These are phyloP conservation scores for Habropoda laboriosa DNA, from an alignment of 1,140 invertebrate genomes.

Conservation along the genomic window DNA sequence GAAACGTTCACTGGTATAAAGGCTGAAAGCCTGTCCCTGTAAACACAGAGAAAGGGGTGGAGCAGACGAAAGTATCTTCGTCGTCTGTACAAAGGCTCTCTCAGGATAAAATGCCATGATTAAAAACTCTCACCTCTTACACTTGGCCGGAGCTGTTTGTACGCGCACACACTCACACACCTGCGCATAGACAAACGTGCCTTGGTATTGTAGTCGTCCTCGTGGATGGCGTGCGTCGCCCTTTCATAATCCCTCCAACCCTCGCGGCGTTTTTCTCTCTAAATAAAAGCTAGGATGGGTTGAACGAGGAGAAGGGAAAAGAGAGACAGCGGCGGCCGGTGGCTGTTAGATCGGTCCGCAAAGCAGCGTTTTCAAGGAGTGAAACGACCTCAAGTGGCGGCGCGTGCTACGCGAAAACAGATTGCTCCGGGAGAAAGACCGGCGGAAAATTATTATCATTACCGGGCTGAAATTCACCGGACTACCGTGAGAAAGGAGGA, in stretches of 20 bases:
- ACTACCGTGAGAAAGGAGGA: too few relatives aligned
- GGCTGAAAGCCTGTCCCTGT: slow-evolving; percentile 1
- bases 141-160: background rate
- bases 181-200: background rate
- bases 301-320: background rate
- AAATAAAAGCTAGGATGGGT: background rate
- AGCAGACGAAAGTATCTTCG: slow-evolving; percentile 33
- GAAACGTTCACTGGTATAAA: slow-evolving; percentile 19
- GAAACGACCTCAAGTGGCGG: slow-evolving; percentile 4
- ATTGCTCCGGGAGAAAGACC: background rate
- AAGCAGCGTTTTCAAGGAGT: slow-evolving; percentile 7
- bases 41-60: background rate
- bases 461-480: too few relatives aligned
- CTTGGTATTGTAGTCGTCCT: background rate
- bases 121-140: slow-evolving; percentile 37
- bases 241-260: background rate
- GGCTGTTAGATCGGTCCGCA: background rate
- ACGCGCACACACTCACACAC: background rate
- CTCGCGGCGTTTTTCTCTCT: background rate
- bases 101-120: slow-evolving; percentile 51
- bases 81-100: slow-evolving; percentile 32
- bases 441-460: background rate
- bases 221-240: background rate
- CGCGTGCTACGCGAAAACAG: background rate
- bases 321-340: background rate